Evolutionary conservation across 2,888 invertebrate genomes (phyloP), one percentile per base, ranked within the genome.

Genomic region (Leptarthrus brevirostris): DNA sequence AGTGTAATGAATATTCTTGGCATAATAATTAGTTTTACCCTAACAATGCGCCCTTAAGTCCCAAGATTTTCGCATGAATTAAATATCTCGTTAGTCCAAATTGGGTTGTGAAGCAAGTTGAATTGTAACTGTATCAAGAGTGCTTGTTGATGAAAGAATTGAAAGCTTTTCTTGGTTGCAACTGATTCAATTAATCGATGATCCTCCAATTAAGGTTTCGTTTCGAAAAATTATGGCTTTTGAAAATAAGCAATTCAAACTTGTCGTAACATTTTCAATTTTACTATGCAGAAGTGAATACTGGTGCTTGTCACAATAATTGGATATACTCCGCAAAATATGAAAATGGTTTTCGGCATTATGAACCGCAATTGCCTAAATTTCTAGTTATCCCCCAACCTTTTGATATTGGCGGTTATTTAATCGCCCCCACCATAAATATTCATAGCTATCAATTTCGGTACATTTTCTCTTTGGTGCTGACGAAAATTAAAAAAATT

Each of bases 51-150:
- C 20, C 24, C 64, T 64, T 24, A 44, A 64, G 44, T 14, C 64
- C 44, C 26, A 64, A 64, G 18, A 64, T 64, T 64, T 64, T 44
- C 22, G 44, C 64, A 64, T 64, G 64, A 20, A 64, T 64, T 64
- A 64, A 64, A 40, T 47, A 24, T 44, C 64, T 64, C 44, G 64
- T 64, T 64, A 64, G 64, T 64, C 47, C 44, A 40, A 24, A 64
- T 40, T 22, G 22, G 58, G 5, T 36, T 20, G 18, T 20, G 47
- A 44, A 64, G 64, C n/a, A 64, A 64, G 14, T 14, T 22, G 24
- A 22, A 40, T 22, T 24, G 40, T 44, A 24, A 64, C 24, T 64
- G n/a, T n/a, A n/a, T n/a, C n/a, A n/a, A n/a, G n/a, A n/a, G n/a
- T n/a, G n/a, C n/a, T n/a, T n/a, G n/a, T n/a, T n/a, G n/a, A n/a